phyloP scores from a whole-genome alignment of 2,888 invertebrate genomes.

The Tigriopus californicus region DNA sequence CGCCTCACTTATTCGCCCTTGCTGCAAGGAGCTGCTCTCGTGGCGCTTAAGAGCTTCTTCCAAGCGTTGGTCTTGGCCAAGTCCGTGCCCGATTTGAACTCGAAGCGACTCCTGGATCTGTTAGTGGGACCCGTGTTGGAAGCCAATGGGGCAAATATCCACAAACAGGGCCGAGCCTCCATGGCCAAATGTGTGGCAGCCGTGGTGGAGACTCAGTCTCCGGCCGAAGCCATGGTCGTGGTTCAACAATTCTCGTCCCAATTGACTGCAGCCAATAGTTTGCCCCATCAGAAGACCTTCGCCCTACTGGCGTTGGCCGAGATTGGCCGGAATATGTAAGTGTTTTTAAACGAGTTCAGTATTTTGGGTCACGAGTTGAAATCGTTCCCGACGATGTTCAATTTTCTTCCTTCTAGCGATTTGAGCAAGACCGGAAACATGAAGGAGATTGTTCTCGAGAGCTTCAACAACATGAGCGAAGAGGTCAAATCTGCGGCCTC shows the following conservation, averaged over 20 bases:
- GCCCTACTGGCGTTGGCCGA: constrained; percentile 87
- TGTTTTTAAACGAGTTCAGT: constrained; percentile 23
- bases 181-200: constrained; percentile 92
- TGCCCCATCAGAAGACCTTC: constrained; percentile 47
- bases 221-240: constrained; percentile 37
- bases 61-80: constrained; percentile 67
- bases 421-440: constrained; percentile 52
- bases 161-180: constrained; percentile 36
- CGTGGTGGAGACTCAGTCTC: constrained; percentile 47
- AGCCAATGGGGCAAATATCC: constrained; percentile 16
- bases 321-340: constrained; percentile 80
- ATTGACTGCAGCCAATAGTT: constrained; percentile 35
- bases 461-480: constrained; percentile 77
- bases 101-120: constrained; percentile 56
- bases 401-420: constrained; percentile 38
- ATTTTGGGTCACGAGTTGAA: not conserved
- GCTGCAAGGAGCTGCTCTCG: constrained; percentile 71
- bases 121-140: constrained; percentile 43
- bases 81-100: constrained; percentile 53
- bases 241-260: constrained; percentile 49
- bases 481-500: constrained; percentile 96
- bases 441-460: constrained; percentile 39
- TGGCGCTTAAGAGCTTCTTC: constrained; percentile 76
- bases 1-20: constrained; percentile 73
- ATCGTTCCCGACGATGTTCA: too few species aligned